Evolutionary conservation across 2,797 vertebrate genomes (phyloP), one percentile per base, ranked within the genome.

Genomic region (Tarsius wallacei): DNA sequence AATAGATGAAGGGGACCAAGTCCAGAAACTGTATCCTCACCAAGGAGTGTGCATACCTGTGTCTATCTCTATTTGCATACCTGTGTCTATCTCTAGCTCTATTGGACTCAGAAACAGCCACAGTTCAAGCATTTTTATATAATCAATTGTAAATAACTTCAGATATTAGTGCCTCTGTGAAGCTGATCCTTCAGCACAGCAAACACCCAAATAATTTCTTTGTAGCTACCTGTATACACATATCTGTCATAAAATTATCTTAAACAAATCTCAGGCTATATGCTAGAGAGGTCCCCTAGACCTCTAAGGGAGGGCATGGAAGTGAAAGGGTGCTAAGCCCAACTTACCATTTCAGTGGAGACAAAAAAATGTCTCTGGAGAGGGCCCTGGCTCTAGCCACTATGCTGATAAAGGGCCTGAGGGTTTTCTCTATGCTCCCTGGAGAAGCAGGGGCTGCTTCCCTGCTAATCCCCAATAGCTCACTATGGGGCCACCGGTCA

Each of bases 191-290:
- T 96, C 1, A 9, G 64, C 91, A 61, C 93, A 97, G 57, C 87
- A 97, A 91, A 63, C 74, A 84, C 94, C 83, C 87, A 97, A 21
- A 94, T 89, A 92, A 96, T 63, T 96, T 97, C 86, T 96, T 94
- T 87, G 74, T 63, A 96, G 42, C 78, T 71, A 89, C 15, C 70
- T 97, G 59, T 51, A 82, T n/a, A 96, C 7, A 57, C 12, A 71
- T 6, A 87, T 10, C 42, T 94, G 80, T 86, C 70, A 90, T 68
- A 55, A 47, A 91, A 97, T 86, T 89, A 49, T 87, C 87, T 98
- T 93, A 96, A 98, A 97, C 57, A 96, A 97, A 90, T 76, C 31
- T 49, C 57, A 26, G 17, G 74, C 28, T 36, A 33, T 31, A 4
- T 36, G 4, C 78, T 94, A 82, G 83, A 96, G 10, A 0, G 0